These are phyloP conservation scores for Montifringilla adamsi DNA, from an alignment of 2,113 vertebrate genomes.

Conservation along the genomic window DNA sequence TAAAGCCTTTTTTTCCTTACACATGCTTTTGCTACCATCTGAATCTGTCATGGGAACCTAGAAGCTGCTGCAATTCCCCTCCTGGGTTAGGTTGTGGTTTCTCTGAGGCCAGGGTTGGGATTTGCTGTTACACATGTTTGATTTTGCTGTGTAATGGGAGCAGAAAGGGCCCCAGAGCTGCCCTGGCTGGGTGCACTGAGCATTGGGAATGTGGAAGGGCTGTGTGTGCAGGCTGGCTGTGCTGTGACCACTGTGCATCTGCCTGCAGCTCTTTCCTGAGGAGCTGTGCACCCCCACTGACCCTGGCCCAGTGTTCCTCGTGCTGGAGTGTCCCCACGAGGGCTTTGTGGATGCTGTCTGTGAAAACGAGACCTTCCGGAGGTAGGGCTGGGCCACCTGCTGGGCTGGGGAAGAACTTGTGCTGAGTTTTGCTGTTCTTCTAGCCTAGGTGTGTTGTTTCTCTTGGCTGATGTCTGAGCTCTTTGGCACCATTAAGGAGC, in stretches of 20 bases:
- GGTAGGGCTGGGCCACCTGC: slow-evolving; percentile 30
- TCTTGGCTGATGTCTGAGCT: background rate
- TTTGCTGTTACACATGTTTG: background rate
- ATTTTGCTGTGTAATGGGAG: background rate
- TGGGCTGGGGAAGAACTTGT: background rate
- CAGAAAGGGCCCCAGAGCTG: background rate
- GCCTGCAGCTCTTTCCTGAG: slow-evolving; percentile 83
- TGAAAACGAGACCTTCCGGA: slow-evolving; percentile 64
- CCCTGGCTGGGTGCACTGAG: background rate
- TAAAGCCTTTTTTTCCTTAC: background rate
- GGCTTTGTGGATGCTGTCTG: slow-evolving; percentile 84
- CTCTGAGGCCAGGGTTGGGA: background rate
- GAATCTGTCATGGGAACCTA: background rate
- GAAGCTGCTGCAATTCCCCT: background rate
- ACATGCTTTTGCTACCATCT: background rate
- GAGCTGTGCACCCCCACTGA: slow-evolving; percentile 88
- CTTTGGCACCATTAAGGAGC: background rate
- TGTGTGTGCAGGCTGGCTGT: accelerated
- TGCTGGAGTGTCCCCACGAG: slow-evolving; percentile 89
- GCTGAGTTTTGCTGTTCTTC: background rate
- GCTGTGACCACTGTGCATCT: background rate
- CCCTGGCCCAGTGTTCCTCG: slow-evolving; percentile 82
- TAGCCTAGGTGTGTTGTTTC: background rate
- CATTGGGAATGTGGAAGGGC: background rate
- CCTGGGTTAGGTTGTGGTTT: background rate